Conservation (phyloP, 2,113 vertebrate species). For the Hyperoodon ampullatus region DNA sequence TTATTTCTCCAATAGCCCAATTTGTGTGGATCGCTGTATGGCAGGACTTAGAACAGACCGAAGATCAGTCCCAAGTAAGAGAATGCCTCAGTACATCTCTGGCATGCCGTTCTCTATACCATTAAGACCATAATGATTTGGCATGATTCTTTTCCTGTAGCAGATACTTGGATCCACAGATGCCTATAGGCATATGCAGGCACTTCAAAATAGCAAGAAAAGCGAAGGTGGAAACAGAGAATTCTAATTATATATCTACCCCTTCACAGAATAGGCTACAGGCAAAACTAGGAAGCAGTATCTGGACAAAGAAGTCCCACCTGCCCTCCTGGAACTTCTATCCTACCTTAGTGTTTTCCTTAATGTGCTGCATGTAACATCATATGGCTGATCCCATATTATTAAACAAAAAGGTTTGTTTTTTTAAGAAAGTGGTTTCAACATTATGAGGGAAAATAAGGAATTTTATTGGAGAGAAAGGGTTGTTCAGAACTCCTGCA, state of each 20-base stretch:
- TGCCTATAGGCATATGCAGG: neutral
- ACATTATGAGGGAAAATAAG: neutral
- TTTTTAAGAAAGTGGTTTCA: neutral
- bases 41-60: neutral
- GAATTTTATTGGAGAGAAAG: neutral
- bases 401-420: neutral
- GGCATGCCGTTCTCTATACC: neutral
- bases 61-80: neutral
- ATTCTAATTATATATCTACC: neutral
- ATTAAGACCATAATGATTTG: neutral
- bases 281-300: neutral
- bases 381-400: neutral
- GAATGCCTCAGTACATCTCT: neutral
- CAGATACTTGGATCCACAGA: neutral
- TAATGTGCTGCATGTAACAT: neutral
- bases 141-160: neutral
- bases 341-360: neutral
- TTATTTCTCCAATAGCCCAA: neutral
- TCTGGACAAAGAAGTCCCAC: neutral
- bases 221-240: neutral
- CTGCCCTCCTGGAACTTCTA: neutral
- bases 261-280: neutral
- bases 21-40: neutral
- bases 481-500: neutral
- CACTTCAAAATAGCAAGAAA: neutral